These are phyloP conservation scores for Drosophila arawakana DNA, from an alignment of 1,140 invertebrate genomes.

Conservation along the genomic window DNA sequence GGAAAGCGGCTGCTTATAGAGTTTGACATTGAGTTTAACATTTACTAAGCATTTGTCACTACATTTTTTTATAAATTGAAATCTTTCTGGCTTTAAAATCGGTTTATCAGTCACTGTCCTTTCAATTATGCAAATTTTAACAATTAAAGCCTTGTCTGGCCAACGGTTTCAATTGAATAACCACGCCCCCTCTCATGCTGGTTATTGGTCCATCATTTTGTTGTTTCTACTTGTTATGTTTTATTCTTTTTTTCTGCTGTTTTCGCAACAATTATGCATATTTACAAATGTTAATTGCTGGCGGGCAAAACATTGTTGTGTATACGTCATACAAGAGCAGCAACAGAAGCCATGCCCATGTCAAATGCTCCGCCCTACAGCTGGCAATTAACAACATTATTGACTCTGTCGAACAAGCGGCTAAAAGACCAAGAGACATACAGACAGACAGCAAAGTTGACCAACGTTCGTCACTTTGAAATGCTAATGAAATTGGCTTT, in stretches of 20 bases:
- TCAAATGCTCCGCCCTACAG: constrained; percentile 17
- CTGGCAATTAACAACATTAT: constrained; percentile 80
- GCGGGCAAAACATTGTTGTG: constrained; percentile 68
- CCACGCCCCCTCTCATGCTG: neutral
- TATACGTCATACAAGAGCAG: constrained; percentile 6
- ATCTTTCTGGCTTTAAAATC: no score
- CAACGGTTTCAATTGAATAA: constrained; percentile 70
- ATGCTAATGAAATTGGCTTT: constrained; percentile 83
- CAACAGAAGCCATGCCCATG: constrained; percentile 51
- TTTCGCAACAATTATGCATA: constrained; percentile 77
- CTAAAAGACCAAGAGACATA: neutral
- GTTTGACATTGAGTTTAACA: constrained; percentile 13
- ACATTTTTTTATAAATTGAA: no score
- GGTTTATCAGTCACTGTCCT: constrained; percentile 2
- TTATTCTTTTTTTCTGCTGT: constrained; percentile 34
- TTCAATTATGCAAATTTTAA: constrained; percentile 48
- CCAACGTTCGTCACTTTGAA: constrained; percentile 64
- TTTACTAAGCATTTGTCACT: no score
- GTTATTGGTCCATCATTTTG: neutral
- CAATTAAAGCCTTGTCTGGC: constrained; percentile 50
- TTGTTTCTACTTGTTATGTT: neutral
- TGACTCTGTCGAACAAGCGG: constrained; percentile 53
- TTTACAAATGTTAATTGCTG: constrained; percentile 82
- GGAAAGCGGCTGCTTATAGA: constrained; percentile 37
- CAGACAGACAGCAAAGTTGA: neutral